Percentiles rank a stretch among this genome's conserved stretches.
Conservation (phyloP, 2,888 invertebrate species). For the Stegophylla sp. region DNA sequence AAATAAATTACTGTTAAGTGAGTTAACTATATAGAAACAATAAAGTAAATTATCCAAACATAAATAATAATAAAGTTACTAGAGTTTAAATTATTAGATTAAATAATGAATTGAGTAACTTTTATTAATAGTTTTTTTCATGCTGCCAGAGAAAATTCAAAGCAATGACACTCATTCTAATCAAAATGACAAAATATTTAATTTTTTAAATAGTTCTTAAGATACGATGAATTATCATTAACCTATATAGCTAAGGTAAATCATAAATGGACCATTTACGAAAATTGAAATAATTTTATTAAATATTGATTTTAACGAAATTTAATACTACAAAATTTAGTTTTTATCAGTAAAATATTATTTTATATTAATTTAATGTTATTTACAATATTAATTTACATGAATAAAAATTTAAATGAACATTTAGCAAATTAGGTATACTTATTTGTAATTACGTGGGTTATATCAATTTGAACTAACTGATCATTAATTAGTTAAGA, state of each 20-base stretch:
- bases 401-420: not conserved
- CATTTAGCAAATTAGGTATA: not conserved
- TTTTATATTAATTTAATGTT: too few relatives aligned
- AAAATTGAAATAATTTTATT: not conserved
- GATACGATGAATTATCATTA: not conserved
- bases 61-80: not conserved
- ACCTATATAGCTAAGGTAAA: slow-evolving; percentile 13
- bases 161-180: not conserved
- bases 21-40: too few relatives aligned
- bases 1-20: too few relatives aligned
- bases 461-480: not conserved
- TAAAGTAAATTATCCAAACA: too few relatives aligned
- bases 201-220: not conserved
- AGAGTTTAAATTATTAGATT: too few relatives aligned
- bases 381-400: not conserved
- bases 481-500: not conserved
- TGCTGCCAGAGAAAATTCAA: not conserved
- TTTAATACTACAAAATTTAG: slow-evolving; percentile 4
- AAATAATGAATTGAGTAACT: too few relatives aligned
- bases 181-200: not conserved
- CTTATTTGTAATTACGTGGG: too few relatives aligned
- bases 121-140: not conserved
- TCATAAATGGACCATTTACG: not conserved
- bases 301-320: not conserved
- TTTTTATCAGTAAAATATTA: slow-evolving; percentile 8